Base-by-base conservation (phyloP, 2,888 invertebrate species). In the Chrysina gloriosa region DNA sequence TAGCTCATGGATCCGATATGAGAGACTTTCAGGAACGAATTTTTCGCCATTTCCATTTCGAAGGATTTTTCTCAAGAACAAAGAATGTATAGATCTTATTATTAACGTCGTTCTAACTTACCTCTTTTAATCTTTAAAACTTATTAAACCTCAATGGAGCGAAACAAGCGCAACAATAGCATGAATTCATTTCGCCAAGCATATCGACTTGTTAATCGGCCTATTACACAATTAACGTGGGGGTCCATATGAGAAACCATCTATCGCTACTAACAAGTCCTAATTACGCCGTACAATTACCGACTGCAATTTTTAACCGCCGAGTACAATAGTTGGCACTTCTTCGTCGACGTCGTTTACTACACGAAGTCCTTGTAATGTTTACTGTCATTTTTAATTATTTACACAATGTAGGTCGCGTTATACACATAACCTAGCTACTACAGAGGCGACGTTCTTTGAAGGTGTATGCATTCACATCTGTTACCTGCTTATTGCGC, bases 401-500 rank as follows among this genome's bases (percentile, higher is more conserved):
- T 50, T 50, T 50, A 50, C 29, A 50, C 50, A 50, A 27, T 16
- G 50, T 50, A 50, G 27, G 27, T 50, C 27, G 29, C 27, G 50
- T 14, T 29, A 11, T 45, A 16, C 45, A n/a, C 21, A 45, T 45
- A 21, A 21, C 19, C 19, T 14, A 7, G 45, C n/a, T 45, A 21
- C 45, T 45, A 2, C 9, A 45, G 7, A 9, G 6, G 21, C 16
- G 45, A n/a, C n/a, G n/a, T n/a, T n/a, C n/a, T n/a, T n/a, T n/a
- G n/a, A n/a, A n/a, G n/a, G n/a, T n/a, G 45, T 9, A 19, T 16
- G 2, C 3, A 45, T 7, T 7, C 14, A 21, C 45, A 45, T 16
- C 3, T n/a, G n/a, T n/a, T n/a, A n/a, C n/a, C n/a, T n/a, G n/a
- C n/a, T n/a, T n/a, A n/a, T n/a, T n/a, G n/a, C n/a, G n/a, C n/a